Conservation (phyloP, 1,140 invertebrate genomes). For the Drosophila fuyamai region DNA sequence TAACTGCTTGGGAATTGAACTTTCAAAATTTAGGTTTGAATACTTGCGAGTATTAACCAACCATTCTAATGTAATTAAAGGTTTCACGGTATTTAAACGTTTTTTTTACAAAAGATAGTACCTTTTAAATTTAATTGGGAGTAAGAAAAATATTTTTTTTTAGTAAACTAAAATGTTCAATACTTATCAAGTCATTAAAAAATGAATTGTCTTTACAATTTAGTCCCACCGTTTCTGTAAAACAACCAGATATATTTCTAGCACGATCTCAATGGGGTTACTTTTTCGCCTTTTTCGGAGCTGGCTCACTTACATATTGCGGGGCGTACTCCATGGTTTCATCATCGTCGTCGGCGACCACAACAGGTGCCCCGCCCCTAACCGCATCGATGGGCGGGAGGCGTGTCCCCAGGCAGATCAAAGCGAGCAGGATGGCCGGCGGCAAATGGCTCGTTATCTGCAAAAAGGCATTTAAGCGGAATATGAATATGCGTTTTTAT, state of each 20-base stretch:
- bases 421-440: conserved; percentile 27
- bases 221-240: neutral
- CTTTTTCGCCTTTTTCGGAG: neutral
- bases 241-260: neutral
- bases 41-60: too few species aligned
- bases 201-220: too few species aligned
- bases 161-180: too few species aligned
- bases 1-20: too few species aligned
- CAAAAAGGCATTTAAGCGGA: conserved; percentile 68
- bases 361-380: conserved; percentile 55
- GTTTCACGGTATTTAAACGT: too few species aligned
- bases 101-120: too few species aligned
- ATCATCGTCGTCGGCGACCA: conserved; percentile 66
- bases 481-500: conserved; percentile 79
- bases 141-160: too few species aligned
- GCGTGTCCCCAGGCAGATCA: conserved; percentile 55
- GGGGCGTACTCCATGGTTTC: conserved; percentile 79
- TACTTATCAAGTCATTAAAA: too few species aligned
- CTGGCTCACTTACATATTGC: conserved; percentile 68
- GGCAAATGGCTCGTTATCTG: conserved; percentile 61
- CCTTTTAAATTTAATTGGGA: too few species aligned
- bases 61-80: too few species aligned
- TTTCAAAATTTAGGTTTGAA: too few species aligned
- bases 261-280: neutral
- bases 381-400: conserved; percentile 39